Base-by-base conservation (phyloP, 2,797 vertebrate genomes). In the Chrysocyon brachyurus region DNA sequence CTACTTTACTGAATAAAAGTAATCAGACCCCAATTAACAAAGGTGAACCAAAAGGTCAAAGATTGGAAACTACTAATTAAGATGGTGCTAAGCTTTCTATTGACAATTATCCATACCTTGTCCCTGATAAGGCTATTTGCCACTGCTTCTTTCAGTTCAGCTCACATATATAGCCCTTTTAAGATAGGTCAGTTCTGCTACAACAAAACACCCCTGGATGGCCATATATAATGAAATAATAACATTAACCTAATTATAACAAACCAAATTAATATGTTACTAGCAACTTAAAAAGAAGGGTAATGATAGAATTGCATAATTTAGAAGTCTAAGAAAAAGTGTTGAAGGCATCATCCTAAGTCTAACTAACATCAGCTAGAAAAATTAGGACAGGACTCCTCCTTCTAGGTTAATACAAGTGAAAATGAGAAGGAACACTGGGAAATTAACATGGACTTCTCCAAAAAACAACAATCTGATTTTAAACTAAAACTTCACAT, bases 261-360 rank as follows among this genome's bases (percentile, higher is more conserved):
- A 92, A 87, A 33, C 81, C 56, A 91, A 84, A 84, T 63, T 52
- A 92, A 81, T 91, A 83, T n/a, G 21, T 61, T 68, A 86, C 26
- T 56, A 87, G 57, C 75, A 86, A 78, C 26, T 63, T 63, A 93
- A 95, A 95, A 87, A 24, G 57, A 85, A 84, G 28, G 19, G 3
- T 33, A 85, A 87, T 6, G 22, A 21, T 28, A 91, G 14, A 87
- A 79, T 24, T 26, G 12, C 6, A 1, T 40, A 89, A 66, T 24
- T 75, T 89, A 68, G 87, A 87, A 63, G 12, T 68, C n/a, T 19
- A 59, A 93, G 57, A 57, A 85, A 92, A 73, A 40, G 10, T 57
- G 10, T 28, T 77, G 21, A 87, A 93, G 31, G 61, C 28, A 77
- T 49, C 17, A 72, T 8, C 5, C 52, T 90, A 93, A 91, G 22